Base-by-base conservation (phyloP, 2,797 vertebrate genomes). In the Eidolon dupreanum region DNA sequence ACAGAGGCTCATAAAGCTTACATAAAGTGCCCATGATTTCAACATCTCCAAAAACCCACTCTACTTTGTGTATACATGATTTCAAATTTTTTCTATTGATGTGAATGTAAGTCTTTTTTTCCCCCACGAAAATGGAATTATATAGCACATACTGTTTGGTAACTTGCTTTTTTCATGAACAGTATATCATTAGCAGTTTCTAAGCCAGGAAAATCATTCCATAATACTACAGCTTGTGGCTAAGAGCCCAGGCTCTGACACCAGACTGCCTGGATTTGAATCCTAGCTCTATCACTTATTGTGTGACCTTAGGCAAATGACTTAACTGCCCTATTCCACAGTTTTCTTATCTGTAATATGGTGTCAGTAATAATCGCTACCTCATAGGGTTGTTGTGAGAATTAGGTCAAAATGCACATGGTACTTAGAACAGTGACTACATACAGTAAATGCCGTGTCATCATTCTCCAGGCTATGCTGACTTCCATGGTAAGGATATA, bases 151-250 rank as follows among this genome's bases (percentile, higher is more conserved):
- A 46, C 17, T 9, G 24, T 49, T 87, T 77, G 28, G 33, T 93
- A 59, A 53, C 19, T 68, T 79, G 46, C 8, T 73, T 41, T 77
- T 92, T 74, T 68, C 36, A 74, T 15, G n/a, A 82, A 74, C 41
- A 73, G 22, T 46, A 12, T 93, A 66, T 89, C 88, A 77, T 46
- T 68, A 73, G 65, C 82, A 70, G 85, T 89, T 92, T 90, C 84
- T 13, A 89, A 68, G 43, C 10, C 53, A 55, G 74, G 26, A 55
- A 71, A 49, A 63, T 89, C 59, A 68, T 90, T 66, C 46, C 59
- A 79, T 7, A 31, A 73, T 63, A 65, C 16, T 63, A 3, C n/a
- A 46, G 33, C 36, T 31, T 10, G 13, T 20, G 33, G 68, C 38
- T 70, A 51, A 74, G 77, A 63, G 38, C 51, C 33, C 73, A 43